phyloP scores from a whole-genome alignment of 1,140 invertebrate genomes.

The Schlechtendalia chinensis region DNA sequence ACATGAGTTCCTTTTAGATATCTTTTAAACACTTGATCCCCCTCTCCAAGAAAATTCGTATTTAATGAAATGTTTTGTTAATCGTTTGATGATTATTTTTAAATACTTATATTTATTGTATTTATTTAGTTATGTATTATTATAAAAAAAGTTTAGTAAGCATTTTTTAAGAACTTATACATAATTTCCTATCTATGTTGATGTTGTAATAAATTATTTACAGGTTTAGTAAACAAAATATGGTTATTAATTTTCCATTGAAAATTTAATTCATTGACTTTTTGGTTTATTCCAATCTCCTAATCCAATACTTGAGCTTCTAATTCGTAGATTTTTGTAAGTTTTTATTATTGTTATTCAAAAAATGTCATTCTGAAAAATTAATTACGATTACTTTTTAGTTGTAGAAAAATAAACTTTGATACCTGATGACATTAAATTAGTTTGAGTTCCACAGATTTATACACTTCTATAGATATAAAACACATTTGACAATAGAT shows the following conservation, averaged over 20 bases:
- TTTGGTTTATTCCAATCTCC: too few species aligned
- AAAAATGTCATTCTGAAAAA: not conserved
- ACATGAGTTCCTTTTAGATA: not conserved
- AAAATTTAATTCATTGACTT: too few species aligned
- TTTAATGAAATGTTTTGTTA: not conserved
- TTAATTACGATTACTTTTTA: too few species aligned
- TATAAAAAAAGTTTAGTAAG: not conserved
- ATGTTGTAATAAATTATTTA: constrained; percentile 15
- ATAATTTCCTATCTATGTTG: not conserved
- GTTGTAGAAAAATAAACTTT: too few species aligned
- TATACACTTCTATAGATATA: too few species aligned
- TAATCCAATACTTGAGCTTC: not conserved
- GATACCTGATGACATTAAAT: too few species aligned
- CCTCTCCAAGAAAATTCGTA: not conserved
- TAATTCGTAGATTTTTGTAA: not conserved
- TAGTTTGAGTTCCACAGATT: too few species aligned
- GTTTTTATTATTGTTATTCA: too few species aligned
- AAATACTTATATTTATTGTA: constrained; percentile 17
- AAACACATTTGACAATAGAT: too few species aligned
- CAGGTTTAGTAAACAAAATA: not conserved
- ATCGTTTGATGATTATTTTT: not conserved
- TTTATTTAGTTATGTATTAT: constrained; percentile 27
- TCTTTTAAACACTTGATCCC: not conserved
- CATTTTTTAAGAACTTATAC: not conserved
- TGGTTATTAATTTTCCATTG: not conserved